These are phyloP conservation scores for Hycleus cichorii DNA, from an alignment of 1,140 invertebrate genomes.

Conservation along the genomic window DNA sequence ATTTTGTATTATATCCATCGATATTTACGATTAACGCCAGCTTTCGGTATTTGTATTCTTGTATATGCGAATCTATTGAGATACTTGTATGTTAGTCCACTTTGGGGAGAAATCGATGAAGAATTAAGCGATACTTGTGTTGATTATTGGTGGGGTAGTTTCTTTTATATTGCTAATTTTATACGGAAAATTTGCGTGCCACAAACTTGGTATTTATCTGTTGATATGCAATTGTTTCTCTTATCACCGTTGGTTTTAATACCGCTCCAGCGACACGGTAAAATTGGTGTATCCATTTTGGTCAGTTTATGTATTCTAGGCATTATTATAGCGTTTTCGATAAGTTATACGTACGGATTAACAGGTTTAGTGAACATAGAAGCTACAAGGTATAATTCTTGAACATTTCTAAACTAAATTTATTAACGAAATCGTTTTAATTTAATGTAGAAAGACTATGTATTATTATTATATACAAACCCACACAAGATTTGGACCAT, in stretches of 20 bases:
- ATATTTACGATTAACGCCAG: conserved; percentile 40
- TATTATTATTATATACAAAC: conserved; percentile 29
- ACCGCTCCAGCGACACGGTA: background rate
- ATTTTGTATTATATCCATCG: conserved; percentile 49
- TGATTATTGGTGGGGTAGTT: conserved; percentile 46
- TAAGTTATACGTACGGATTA: conserved; percentile 2
- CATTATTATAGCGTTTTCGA: conserved; percentile 3
- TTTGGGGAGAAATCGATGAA: conserved; percentile 30
- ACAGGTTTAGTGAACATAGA: background rate
- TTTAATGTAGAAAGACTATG: too few species aligned
- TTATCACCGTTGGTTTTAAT: conserved; percentile 15
- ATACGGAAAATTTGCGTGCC: background rate
- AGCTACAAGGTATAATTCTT: too few species aligned
- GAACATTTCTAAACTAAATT: too few species aligned
- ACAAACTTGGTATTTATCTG: conserved; percentile 15
- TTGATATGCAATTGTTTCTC: conserved; percentile 19
- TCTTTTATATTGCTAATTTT: conserved; percentile 46
- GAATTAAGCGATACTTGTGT: conserved; percentile 32
- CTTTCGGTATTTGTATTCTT: conserved; percentile 5
- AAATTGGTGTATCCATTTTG: background rate
- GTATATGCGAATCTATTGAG: conserved; percentile 2
- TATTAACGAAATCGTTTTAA: too few species aligned
- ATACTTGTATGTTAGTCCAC: conserved; percentile 42
- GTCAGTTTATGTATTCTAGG: background rate
- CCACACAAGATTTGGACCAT: conserved; percentile 47